Base-by-base conservation (phyloP, 2,113 vertebrate species). In the Nanorana parkeri region DNA sequence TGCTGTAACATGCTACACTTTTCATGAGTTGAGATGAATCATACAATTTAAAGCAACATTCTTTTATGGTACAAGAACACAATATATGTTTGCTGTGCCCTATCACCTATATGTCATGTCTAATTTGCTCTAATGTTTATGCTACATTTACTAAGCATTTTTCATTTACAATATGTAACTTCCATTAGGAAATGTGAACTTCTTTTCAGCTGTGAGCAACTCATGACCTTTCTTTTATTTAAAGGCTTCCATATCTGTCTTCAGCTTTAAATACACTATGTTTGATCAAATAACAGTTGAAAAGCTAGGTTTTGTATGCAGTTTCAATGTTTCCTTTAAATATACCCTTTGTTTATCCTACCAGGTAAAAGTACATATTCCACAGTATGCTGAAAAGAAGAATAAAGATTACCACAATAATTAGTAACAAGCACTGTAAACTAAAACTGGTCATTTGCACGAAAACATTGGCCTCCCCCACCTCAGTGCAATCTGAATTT, bases 131-230 rank as follows among this genome's bases (percentile, higher is more conserved):
- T 1, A 75, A 75, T 21, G n/a, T 11, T 10, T 36, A 73, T 23
- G 1, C 11, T 36, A 58, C 41, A n/a, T 65, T 47, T 64, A 28
- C 41, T 51, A 28, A 52, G 23, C 17, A 52, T 63, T 51, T 76
- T 65, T 64, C 8, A 52, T 63, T 64, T 65, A 47, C 16, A 61
- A 61, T 56, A 19, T 32, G 58, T 60, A 60, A 21, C 23, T 28
- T 61, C 28, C 55, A 75, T 32, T 75, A 60, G 72, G n/a, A 61
- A 61, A 61, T 23, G 72, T 36, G 72, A 60, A 74, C 54, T 60
- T 74, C 26, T 36, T 29, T 21, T 13, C 55, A 60, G 20, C 29
- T 74, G 72, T 60, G 21, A 36, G 72, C 28, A 20, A 61, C 55
- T 24, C 36, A 16, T 41, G 56, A 61, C 29, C 26, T 74, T 32